Evolutionary conservation across 2,888 invertebrate genomes (phyloP).

Genomic region (Diabrotica balteata): DNA sequence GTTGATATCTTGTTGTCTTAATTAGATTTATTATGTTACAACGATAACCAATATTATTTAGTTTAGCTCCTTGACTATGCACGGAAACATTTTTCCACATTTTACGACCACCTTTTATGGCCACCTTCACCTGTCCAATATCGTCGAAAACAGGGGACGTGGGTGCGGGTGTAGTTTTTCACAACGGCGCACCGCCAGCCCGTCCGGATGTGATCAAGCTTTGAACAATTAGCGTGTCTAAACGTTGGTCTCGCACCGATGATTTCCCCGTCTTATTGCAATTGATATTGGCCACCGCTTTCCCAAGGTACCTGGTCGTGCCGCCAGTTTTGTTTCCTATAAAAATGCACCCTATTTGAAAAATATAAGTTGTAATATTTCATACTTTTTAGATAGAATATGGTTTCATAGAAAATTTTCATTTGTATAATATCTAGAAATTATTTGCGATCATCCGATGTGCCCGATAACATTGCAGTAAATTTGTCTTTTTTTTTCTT

Average conservation of each 20-base stretch:
- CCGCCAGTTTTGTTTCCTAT: neutral
- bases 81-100: slow-evolving; percentile 5
- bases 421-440: no score
- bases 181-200: neutral
- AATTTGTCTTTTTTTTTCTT: no score
- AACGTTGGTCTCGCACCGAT: slow-evolving; percentile 49
- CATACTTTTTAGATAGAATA: no score
- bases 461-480: no score
- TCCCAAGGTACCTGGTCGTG: slow-evolving; percentile 23
- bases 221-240: slow-evolving; percentile 51
- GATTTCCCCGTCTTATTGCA: slow-evolving; percentile 26
- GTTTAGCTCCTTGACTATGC: slow-evolving; percentile 1
- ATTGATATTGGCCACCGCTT: slow-evolving; percentile 25
- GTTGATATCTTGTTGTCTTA: no score
- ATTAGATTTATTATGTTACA: no score
- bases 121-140: slow-evolving; percentile 39
- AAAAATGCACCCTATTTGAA: no score
- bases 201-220: slow-evolving; percentile 43
- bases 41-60: neutral
- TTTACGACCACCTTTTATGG: slow-evolving; percentile 6
- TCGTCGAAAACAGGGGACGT: slow-evolving; percentile 24
- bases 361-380: no score
- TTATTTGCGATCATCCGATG: no score
- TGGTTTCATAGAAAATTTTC: no score
- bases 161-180: slow-evolving; percentile 9